Evolutionary conservation across 2,888 invertebrate genomes (phyloP).

Genomic region (Saturnia pavonia): DNA sequence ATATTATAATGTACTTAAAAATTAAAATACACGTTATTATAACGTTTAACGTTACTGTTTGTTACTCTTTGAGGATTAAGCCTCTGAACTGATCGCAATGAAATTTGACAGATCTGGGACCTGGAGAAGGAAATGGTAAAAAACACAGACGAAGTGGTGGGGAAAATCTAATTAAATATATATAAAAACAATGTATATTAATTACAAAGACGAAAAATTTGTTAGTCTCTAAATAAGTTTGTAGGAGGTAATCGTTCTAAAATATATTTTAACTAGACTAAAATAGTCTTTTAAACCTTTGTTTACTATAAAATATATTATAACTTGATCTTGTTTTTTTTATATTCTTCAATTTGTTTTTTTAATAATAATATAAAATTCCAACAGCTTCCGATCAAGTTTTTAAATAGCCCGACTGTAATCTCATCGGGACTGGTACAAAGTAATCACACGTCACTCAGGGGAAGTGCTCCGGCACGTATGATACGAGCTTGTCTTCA

Average conservation of each 20-base stretch:
- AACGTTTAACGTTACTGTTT: too few relatives aligned
- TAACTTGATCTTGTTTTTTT: background rate
- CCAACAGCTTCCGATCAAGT: background rate
- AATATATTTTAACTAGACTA: too few relatives aligned
- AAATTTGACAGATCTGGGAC: background rate
- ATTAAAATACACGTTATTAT: too few relatives aligned
- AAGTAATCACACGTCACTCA: conserved; percentile 72
- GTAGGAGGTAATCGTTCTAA: too few relatives aligned
- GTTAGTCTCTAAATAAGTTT: too few relatives aligned
- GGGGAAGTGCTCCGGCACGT: conserved; percentile 54
- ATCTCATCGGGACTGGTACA: conserved; percentile 29
- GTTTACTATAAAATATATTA: background rate
- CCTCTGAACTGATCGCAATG: too few relatives aligned
- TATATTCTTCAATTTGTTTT: background rate
- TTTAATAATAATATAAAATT: background rate
- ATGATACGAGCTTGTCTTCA: conserved; percentile 77
- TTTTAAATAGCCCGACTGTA: conserved; percentile 20
- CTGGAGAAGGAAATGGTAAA: background rate
- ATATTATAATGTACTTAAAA: too few relatives aligned
- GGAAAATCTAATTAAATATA: too few relatives aligned
- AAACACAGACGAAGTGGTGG: too few relatives aligned
- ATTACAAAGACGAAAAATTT: too few relatives aligned
- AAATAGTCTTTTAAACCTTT: background rate
- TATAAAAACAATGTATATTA: too few relatives aligned
- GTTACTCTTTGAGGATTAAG: too few relatives aligned